phyloP scores from a whole-genome alignment of 2,113 vertebrate species.

The Raphicerus campestris region DNA sequence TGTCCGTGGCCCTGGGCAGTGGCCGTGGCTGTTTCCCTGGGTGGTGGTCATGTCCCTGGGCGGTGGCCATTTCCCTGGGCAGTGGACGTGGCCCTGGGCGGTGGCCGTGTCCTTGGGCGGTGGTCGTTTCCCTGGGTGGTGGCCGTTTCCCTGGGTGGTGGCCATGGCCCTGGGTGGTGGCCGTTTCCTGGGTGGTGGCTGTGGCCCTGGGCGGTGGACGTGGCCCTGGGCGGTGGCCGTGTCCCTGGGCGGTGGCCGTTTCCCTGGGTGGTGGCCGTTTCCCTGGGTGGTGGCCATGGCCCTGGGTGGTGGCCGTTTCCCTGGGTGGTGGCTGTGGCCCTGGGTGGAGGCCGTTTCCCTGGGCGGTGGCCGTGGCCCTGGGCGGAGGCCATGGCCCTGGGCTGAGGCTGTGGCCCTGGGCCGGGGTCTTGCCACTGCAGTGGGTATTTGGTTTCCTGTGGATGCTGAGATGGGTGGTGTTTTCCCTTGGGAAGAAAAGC shows the following conservation, averaged over 20 bases:
- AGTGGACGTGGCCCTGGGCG: rapidly evolving
- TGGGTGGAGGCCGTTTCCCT: rapidly evolving
- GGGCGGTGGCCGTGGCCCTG: rapidly evolving
- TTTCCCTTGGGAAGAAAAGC: rapidly evolving
- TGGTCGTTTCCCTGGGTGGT: rapidly evolving
- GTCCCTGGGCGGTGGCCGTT: rapidly evolving
- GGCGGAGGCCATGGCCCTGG: rapidly evolving
- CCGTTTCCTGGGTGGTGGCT: rapidly evolving
- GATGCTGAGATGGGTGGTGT: too few species aligned
- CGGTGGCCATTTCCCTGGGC: rapidly evolving
- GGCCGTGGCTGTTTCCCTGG: rapidly evolving
- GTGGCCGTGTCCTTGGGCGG: too few species aligned
- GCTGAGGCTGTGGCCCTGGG: rapidly evolving
- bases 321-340: background rate
- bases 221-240: rapidly evolving
- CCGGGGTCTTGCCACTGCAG: rapidly evolving
- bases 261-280: rapidly evolving
- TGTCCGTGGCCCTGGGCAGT: too few species aligned
- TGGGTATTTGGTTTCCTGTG: rapidly evolving
- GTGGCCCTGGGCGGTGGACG: rapidly evolving
- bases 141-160: rapidly evolving
- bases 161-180: rapidly evolving
- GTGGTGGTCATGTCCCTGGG: rapidly evolving
- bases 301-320: too few species aligned
- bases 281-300: rapidly evolving